phyloP scores from a whole-genome alignment of 2,113 vertebrate species.

The Catharus fuscescens region DNA sequence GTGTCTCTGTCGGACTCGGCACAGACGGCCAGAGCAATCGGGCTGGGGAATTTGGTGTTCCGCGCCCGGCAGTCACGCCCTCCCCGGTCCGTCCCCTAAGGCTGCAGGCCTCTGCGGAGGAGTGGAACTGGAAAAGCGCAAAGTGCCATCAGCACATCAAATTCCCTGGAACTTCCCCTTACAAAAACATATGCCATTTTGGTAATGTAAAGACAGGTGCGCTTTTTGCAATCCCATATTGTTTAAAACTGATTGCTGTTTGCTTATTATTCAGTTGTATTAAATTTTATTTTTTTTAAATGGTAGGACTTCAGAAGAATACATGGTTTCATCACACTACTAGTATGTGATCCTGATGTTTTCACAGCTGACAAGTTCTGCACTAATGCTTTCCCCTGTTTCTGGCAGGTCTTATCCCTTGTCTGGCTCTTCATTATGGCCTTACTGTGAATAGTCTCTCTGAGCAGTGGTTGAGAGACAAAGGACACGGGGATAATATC shows the following conservation, averaged over 20 bases:
- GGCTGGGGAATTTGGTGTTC: rapidly evolving
- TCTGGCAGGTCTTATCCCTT: background rate
- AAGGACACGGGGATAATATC: too few relatives aligned
- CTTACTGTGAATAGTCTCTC: background rate
- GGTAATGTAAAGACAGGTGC: rapidly evolving
- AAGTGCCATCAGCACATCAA: background rate
- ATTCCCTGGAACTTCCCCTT: background rate
- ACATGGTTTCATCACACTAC: rapidly evolving
- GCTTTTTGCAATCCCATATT: background rate
- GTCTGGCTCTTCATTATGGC: background rate
- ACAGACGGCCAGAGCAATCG: rapidly evolving
- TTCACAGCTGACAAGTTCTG: background rate
- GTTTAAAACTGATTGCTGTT: background rate
- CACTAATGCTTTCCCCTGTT: background rate
- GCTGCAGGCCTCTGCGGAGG: background rate
- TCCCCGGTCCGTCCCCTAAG: rapidly evolving
- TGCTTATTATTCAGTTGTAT: background rate
- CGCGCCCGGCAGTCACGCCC: rapidly evolving
- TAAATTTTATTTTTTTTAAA: background rate
- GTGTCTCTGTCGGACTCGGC: rapidly evolving
- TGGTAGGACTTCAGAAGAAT: background rate
- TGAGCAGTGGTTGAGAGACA: too few relatives aligned
- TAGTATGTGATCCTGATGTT: background rate
- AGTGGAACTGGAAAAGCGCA: background rate
- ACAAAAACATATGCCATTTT: background rate